Evolutionary conservation across 2,113 vertebrate species (phyloP).

Genomic region (Numida meleagris): DNA sequence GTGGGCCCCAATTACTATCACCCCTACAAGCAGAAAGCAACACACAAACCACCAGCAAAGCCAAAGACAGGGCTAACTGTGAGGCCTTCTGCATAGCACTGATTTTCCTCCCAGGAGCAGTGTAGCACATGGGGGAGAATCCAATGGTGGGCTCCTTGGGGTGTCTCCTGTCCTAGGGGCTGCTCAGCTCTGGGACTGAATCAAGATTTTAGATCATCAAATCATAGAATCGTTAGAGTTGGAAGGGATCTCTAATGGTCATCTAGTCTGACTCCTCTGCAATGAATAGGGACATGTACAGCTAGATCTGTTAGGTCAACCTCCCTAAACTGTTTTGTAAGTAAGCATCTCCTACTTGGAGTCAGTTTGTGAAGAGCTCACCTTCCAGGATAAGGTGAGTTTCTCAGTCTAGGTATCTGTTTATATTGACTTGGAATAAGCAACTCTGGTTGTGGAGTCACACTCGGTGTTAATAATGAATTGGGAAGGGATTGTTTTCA

Average conservation of each 20-base stretch:
- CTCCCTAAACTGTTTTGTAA: background rate
- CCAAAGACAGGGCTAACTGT: fast-evolving
- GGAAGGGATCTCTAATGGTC: too few relatives aligned
- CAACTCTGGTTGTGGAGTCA: background rate
- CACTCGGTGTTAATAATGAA: background rate
- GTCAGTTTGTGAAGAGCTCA: background rate
- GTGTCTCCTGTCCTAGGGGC: background rate
- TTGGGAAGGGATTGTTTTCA: background rate
- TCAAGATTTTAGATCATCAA: background rate
- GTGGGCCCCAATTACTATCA: background rate
- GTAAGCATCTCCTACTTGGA: background rate
- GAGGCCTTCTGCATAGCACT: background rate
- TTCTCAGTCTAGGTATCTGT: background rate
- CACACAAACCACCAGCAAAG: background rate
- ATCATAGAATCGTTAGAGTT: too few relatives aligned
- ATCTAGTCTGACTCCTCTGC: too few relatives aligned
- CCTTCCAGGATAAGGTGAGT: background rate
- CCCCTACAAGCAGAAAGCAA: background rate
- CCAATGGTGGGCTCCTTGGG: background rate
- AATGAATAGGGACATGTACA: too few relatives aligned
- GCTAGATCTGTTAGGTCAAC: background rate
- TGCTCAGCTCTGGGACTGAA: background rate
- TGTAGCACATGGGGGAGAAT: background rate
- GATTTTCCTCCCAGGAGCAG: background rate
- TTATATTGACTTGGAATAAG: background rate